Conservation (phyloP, 2,888 invertebrate species). For the Polydrusus tereticollis region DNA sequence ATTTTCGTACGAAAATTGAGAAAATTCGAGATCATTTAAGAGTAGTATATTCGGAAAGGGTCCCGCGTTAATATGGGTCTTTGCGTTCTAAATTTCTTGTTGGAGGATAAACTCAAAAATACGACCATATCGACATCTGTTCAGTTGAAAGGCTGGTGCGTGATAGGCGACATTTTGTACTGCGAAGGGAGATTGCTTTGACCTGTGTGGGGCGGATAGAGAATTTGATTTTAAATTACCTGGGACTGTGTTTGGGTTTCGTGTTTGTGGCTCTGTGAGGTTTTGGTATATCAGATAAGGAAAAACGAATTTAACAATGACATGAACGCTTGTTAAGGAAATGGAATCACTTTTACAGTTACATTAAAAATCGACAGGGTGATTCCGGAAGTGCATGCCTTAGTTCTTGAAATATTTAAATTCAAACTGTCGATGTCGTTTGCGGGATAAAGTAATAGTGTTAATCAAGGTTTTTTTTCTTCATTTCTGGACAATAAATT, state of each 20-base stretch:
- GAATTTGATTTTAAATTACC: conserved; percentile 13
- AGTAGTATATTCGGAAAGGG: conserved; percentile 28
- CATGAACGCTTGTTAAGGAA: too few relatives aligned
- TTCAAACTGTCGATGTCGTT: too few relatives aligned
- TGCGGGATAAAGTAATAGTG: too few relatives aligned
- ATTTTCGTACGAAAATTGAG: conserved; percentile 35
- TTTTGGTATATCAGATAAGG: not conserved
- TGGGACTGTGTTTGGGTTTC: not conserved
- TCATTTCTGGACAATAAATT: too few relatives aligned
- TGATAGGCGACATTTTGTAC: conserved; percentile 7
- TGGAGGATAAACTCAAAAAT: conserved; percentile 24
- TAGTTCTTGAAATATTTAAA: too few relatives aligned
- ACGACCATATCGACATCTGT: conserved; percentile 25
- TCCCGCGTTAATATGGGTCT: conserved; percentile 28
- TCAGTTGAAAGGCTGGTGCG: conserved; percentile 8
- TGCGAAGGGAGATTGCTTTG: conserved; percentile 9
- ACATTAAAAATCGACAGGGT: too few relatives aligned
- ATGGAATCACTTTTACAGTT: too few relatives aligned
- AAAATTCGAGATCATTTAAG: conserved; percentile 35
- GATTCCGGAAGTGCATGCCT: too few relatives aligned
- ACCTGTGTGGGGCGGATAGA: conserved; percentile 1
- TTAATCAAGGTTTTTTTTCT: too few relatives aligned
- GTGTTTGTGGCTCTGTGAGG: not conserved
- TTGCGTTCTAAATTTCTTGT: conserved; percentile 30
- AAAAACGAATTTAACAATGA: not conserved